Conservation (phyloP, 2,797 vertebrate species). For the Pipistrellus pygmaeus region DNA sequence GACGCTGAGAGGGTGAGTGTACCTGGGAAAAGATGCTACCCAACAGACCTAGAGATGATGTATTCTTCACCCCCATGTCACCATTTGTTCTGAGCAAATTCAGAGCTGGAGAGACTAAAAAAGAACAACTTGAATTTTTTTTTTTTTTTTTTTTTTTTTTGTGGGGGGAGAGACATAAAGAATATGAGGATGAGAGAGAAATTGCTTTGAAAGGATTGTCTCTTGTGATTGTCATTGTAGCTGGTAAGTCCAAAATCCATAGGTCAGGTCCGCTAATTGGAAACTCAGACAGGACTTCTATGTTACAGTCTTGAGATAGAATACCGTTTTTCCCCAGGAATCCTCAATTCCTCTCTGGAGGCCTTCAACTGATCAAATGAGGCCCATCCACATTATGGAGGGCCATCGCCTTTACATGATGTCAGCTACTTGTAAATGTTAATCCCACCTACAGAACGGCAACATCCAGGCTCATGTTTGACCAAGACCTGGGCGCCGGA, state of each 20-base stretch:
- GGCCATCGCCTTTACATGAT: not conserved
- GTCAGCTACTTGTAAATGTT: not conserved
- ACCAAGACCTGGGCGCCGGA: not conserved
- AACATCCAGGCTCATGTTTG: not conserved
- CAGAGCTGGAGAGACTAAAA: not conserved
- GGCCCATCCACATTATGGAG: not conserved
- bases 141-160: too few species aligned
- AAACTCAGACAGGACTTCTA: not conserved
- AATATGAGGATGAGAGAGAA: not conserved
- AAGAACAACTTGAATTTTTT: not conserved
- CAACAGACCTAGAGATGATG: too few species aligned
- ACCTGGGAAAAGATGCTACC: not conserved
- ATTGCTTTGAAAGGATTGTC: not conserved
- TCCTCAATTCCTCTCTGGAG: not conserved
- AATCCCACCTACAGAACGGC: not conserved
- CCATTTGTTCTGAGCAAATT: not conserved
- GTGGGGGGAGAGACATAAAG: not conserved
- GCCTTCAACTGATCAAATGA: not conserved
- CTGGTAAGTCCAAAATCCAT: not conserved
- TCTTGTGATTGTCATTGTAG: not conserved
- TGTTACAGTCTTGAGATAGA: not conserved
- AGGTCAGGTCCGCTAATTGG: not conserved
- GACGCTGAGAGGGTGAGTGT: not conserved
- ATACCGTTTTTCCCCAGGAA: not conserved
- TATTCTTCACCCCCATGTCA: not conserved